A percentile compares a stretch with the other conserved stretches of the same genome.
phyloP scores from a whole-genome alignment of 2,888 invertebrate genomes.

The Monoplex corrugatus region DNA sequence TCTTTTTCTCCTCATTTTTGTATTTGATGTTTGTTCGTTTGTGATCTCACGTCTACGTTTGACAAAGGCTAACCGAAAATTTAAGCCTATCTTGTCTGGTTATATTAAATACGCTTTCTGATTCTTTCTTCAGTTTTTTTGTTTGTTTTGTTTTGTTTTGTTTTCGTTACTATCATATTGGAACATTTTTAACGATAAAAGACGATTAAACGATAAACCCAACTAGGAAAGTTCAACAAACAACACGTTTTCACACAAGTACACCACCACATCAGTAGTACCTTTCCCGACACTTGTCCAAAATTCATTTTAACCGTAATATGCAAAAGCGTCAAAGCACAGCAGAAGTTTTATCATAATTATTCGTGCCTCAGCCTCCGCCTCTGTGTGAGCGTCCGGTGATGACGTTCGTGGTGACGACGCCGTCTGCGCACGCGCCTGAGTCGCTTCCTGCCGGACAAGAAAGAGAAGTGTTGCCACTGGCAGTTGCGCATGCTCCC shows the following conservation, averaged over 20 bases:
- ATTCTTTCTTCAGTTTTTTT: too few relatives aligned
- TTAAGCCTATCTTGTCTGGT: too few relatives aligned
- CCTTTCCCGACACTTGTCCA: background rate
- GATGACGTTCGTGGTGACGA: background rate
- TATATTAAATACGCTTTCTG: too few relatives aligned
- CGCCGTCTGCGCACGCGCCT: constrained; percentile 23
- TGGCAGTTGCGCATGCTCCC: constrained; percentile 73
- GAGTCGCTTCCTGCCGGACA: constrained; percentile 42
- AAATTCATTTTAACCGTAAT: background rate
- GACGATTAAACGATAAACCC: background rate
- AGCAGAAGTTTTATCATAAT: background rate
- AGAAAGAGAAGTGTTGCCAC: constrained; percentile 67
- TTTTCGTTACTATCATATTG: background rate
- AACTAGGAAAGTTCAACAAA: background rate
- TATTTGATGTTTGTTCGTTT: too few relatives aligned
- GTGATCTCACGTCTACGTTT: too few relatives aligned
- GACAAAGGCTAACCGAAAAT: too few relatives aligned
- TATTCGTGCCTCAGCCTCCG: background rate
- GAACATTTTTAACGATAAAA: too few relatives aligned
- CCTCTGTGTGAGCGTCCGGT: background rate
- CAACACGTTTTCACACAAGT: background rate
- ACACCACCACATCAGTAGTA: background rate
- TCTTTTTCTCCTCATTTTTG: too few relatives aligned
- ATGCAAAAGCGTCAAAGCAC: too few relatives aligned
- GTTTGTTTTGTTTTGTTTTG: too few relatives aligned